Percentiles rank a stretch among this genome's conserved stretches.
Evolutionary conservation across 2,797 vertebrate genomes (phyloP).

Genomic region (Cyclura pinguis): DNA sequence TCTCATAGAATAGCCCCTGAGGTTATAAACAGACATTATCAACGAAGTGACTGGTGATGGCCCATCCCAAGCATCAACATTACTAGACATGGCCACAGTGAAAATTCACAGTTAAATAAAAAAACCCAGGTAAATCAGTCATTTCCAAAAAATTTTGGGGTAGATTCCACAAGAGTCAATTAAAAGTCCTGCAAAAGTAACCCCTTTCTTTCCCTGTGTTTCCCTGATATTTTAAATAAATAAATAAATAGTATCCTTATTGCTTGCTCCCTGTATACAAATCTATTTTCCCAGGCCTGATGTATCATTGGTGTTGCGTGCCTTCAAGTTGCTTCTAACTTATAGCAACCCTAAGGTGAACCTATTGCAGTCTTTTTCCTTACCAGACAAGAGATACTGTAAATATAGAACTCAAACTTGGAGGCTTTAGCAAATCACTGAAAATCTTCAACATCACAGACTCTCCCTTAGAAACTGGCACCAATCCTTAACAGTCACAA

Average conservation of each 20-base stretch:
- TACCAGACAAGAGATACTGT: no score
- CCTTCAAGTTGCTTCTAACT: no score
- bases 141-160: background rate
- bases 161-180: background rate
- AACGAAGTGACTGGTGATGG: background rate
- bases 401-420: background rate
- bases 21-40: background rate
- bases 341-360: no score
- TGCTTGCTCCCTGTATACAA: background rate
- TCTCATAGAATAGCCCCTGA: background rate
- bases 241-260: background rate
- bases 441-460: background rate
- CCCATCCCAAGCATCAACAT: background rate
- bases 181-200: background rate
- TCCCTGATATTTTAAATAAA: no score
- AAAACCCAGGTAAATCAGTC: background rate
- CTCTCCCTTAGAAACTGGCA: background rate
- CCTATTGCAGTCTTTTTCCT: no score
- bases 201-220: background rate
- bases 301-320: background rate
- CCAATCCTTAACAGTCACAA: background rate
- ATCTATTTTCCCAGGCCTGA: background rate
- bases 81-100: background rate
- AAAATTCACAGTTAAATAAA: background rate
- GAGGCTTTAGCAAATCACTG: background rate